Evolutionary conservation across 2,888 invertebrate genomes (phyloP), one percentile per base, ranked within the genome.

Genomic region (Peribatodes rhomboidaria): DNA sequence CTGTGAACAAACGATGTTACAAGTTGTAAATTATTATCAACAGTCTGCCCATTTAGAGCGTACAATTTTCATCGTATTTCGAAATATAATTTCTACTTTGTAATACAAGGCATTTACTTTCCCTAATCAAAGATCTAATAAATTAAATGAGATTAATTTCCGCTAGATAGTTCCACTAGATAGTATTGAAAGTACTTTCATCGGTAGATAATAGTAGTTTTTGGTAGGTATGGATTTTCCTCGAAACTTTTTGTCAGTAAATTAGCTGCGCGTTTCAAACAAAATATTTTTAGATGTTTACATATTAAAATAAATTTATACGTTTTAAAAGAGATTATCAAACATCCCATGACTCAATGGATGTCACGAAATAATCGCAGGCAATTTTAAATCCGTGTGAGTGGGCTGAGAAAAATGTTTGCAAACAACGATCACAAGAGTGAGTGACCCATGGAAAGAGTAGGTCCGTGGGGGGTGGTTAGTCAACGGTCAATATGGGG

Each of bases 231-330:
- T 9, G 14, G 11, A 14, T 41, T 39, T 63, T 58, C 41, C 18
- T 41, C 20, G 46, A 53, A 57, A 14, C 11, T 8, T 33, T 33
- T 6, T 14, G 35, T 4, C 53, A 35, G n/a, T 63, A 50, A 57
- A 56, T 57, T 58, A 47, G 35, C 35, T 52, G 46, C 22, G 31
- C n/a, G 47, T 49, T 54, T 59, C 35, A 64, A 64, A 58, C 54
- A 42, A 37, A 35, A 42, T 64, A 58, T 59, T 58, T 64, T 49
- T 54, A 41, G 54, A 59, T 59, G 59, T 58, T 64, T 64, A 64
- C 49, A 41, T 35, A 35, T 53, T 35, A 20, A 46, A 63, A 58
- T 53, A n/a, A 57, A 62, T 63, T 47, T 27, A 42, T 64, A 22
- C 39, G 41, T 18, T 64, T 58, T 59, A 49, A 58, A 58, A 44